phyloP scores from a whole-genome alignment of 2,888 invertebrate genomes.

The Catonia carolina region DNA sequence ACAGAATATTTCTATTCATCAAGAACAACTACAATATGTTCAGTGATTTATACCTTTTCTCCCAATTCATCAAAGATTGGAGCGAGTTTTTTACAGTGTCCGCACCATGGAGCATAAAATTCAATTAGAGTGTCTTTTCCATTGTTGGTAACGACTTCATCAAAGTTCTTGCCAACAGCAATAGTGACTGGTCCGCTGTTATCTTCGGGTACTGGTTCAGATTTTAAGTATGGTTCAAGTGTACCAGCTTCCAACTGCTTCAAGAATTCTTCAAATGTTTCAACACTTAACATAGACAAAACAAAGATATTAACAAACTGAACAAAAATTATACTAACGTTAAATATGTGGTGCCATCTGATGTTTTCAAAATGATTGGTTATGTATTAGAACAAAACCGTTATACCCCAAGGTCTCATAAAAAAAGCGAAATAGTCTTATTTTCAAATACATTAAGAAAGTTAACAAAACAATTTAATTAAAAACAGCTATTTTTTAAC shows the following conservation, averaged over 20 bases:
- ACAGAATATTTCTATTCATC: too few relatives aligned
- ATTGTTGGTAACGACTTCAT: slow-evolving; percentile 84
- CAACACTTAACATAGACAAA: slow-evolving; percentile 53
- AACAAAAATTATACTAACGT: too few relatives aligned
- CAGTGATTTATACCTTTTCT: slow-evolving; percentile 71
- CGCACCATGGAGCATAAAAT: slow-evolving; percentile 99
- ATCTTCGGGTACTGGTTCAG: slow-evolving; percentile 81
- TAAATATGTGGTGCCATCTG: too few relatives aligned
- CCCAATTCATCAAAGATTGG: slow-evolving; percentile 94
- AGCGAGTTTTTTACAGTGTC: slow-evolving; percentile 94
- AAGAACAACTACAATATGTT: too few relatives aligned
- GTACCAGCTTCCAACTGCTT: slow-evolving; percentile 74
- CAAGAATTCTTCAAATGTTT: slow-evolving; percentile 76
- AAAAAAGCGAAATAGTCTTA: too few relatives aligned
- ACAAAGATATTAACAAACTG: slow-evolving; percentile 9
- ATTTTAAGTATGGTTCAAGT: slow-evolving; percentile 89
- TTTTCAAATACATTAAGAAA: slow-evolving; percentile 5
- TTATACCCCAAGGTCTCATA: too few relatives aligned
- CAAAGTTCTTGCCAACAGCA: slow-evolving; percentile 95
- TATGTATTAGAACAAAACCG: too few relatives aligned
- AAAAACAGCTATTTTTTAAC: too few relatives aligned
- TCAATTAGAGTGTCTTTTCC: slow-evolving; percentile 91
- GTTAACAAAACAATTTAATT: background rate
- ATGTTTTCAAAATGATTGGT: too few relatives aligned
- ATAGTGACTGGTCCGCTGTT: slow-evolving; percentile 79